phyloP scores from a whole-genome alignment of 2,797 vertebrate genomes.

The Peromyscus nudipes region DNA sequence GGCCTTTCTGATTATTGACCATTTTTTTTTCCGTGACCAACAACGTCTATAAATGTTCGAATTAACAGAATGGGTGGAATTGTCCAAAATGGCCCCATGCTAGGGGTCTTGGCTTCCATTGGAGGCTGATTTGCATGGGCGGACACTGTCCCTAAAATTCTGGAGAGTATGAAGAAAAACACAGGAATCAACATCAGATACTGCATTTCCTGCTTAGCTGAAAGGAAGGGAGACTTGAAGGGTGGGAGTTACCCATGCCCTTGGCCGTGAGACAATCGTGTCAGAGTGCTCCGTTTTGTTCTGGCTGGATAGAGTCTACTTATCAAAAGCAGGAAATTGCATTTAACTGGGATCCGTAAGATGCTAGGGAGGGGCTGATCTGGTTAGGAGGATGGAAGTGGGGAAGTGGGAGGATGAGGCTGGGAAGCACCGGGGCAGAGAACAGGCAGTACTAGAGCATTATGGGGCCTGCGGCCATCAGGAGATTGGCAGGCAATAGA shows the following conservation, averaged over 20 bases:
- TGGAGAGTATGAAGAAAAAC: conserved; percentile 53
- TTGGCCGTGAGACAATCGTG: conserved; percentile 39
- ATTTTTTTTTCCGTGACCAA: not conserved
- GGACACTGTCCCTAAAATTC: conserved; percentile 39
- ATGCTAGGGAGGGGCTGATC: conserved; percentile 64
- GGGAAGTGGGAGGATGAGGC: conserved; percentile 25
- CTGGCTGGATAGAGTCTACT: conserved; percentile 73
- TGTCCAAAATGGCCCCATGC: not conserved
- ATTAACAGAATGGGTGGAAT: not conserved
- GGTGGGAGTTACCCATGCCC: conserved; percentile 47
- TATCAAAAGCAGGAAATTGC: conserved; percentile 74
- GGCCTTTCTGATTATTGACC: conserved; percentile 1
- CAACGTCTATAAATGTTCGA: not conserved
- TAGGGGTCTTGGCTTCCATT: not conserved
- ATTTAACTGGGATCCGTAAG: conserved; percentile 79
- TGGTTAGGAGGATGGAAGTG: conserved; percentile 50
- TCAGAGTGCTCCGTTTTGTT: conserved; percentile 75
- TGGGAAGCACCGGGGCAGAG: conserved; percentile 51
- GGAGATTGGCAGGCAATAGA: conserved; percentile 39
- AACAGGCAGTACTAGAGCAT: conserved; percentile 64
- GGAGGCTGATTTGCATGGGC: not conserved
- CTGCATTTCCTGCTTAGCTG: conserved; percentile 75
- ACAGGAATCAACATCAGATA: conserved; percentile 67
- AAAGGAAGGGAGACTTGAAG: conserved; percentile 49
- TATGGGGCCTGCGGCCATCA: not conserved